These are phyloP conservation scores for Litocranius walleri DNA, from an alignment of 2,113 vertebrate genomes.

Conservation along the genomic window DNA sequence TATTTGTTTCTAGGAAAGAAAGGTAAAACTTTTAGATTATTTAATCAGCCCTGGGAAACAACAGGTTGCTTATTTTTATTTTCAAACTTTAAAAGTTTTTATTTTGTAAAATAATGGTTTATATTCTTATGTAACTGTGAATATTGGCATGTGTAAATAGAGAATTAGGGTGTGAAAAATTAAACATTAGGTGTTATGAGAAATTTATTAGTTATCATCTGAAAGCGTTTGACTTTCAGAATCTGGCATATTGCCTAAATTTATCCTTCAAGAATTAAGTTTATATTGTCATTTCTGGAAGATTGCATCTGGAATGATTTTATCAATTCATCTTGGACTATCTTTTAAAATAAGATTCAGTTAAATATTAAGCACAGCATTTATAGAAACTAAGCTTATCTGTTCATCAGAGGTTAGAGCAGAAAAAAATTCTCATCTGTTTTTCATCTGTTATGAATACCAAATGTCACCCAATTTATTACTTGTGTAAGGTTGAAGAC, in stretches of 20 bases:
- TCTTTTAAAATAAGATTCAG: conserved; percentile 38
- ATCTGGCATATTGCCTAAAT: not conserved
- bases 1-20: not conserved
- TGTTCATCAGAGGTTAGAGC: not conserved
- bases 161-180: not conserved
- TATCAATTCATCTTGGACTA: conserved; percentile 35
- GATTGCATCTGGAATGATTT: not conserved
- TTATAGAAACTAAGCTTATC: conserved; percentile 42
- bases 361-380: conserved; percentile 32
- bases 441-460: conserved; percentile 56
- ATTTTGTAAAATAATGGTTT: not conserved
- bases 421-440: conserved; percentile 39
- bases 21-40: not conserved
- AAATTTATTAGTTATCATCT: conserved; percentile 29
- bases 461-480: conserved; percentile 33
- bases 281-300: not conserved
- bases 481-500: conserved; percentile 31
- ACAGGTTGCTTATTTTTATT: not conserved
- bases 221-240: conserved; percentile 31
- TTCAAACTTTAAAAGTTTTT: not conserved
- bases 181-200: not conserved
- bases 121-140: not conserved
- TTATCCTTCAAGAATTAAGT: conserved; percentile 23
- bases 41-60: not conserved
- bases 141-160: not conserved